Evolutionary conservation across 1,140 invertebrate species (phyloP), one percentile per base, ranked within the genome.

Genomic region (Elymnias hypermnestra): DNA sequence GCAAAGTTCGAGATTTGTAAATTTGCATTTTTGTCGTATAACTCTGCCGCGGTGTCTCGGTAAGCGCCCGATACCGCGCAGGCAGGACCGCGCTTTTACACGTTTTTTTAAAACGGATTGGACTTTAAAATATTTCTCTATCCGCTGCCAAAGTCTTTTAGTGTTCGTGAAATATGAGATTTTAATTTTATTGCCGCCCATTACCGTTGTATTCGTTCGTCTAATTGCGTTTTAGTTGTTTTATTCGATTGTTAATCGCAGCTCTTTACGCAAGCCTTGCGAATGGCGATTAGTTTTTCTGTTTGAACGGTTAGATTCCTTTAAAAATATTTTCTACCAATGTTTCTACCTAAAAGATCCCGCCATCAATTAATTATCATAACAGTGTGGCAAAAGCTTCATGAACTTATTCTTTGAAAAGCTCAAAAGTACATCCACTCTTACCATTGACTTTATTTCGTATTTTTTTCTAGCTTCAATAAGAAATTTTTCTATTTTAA

Each of bases 11-110:
- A 83, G 73, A 84, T 84, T 78, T 79, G 73, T 73, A 71, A 81
- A 84, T 84, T 84, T 78, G 77, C 81, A 84, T 84, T 82, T 84
- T 84, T 84, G 77, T 74, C 77, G 73, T 73, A 84, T 84, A 84
- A 84, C 77, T 84, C 75, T 82, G 68, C 49, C 38, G 65, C 57
- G 72, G 72, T 83, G 75, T 79, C 75, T 73, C 73, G 62, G 70
- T 72, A 64, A 72, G 71, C 72, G 60, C 61, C 63, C 64, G 79
- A 82, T 82, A 82, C 74, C 64, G 67, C 60, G 55, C 57, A 56
- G 58, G 64, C 58, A 62, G 63, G 63, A 49, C 58, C 47, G 48
- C 61, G 52, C 58, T 65, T 76, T 82, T 78, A 68, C 58, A 39
- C 57, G 56, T 65, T 83, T 81, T 83, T 81, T 72, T 65, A 57